Base-by-base conservation (phyloP, 1,140 invertebrate genomes). In the Apolygus lucorum region DNA sequence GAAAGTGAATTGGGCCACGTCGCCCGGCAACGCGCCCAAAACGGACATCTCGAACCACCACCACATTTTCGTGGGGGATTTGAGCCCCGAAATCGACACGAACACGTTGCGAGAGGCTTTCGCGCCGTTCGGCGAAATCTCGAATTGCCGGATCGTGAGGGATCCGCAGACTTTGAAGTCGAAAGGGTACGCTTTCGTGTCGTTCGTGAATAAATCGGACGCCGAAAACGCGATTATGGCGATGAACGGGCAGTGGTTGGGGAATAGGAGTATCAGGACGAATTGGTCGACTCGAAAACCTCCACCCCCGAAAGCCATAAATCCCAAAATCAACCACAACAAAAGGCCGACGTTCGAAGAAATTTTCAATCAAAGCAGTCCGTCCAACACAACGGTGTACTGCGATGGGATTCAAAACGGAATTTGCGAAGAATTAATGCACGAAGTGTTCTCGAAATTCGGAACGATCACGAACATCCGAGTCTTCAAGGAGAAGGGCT, bases 241-340 rank as follows among this genome's bases (percentile, higher is more conserved):
- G 65, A 99, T 99, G 98, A 99, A 99, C 80, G 97, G 97, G 4
- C 96, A 99, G 79, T 99, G 96, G 96, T 83, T 99, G 49, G 98
- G 98, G 1, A 94, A 92, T 65, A 85, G 97, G 72, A 94, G 95
- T 76, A 99, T 99, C 83, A 87, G 97, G 78, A 99, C 98, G 73
- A 99, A 99, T 81, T 99, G 97, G 97, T 98, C 97, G 11, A 98
- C 96, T n/a, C 87, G 97, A 75, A 99, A 99, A 83, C 90, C 96
- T 67, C 88, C 94, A 68, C 85, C 91, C 74, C 86, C 92, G 14
- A 77, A 82, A 84, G 79, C 85, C 81, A 76, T 68, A 64, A 22
- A 64, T 17, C 63, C 63, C 2, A 59, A 59, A 22, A 28, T 29
- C 29, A 67, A 67, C 8, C 82, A 82, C 74, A 29, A 28, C 21